Evolutionary conservation across 35 echinoderm and acorn worm genomes (phyloP).

Genomic region (Ptychodera flava): DNA sequence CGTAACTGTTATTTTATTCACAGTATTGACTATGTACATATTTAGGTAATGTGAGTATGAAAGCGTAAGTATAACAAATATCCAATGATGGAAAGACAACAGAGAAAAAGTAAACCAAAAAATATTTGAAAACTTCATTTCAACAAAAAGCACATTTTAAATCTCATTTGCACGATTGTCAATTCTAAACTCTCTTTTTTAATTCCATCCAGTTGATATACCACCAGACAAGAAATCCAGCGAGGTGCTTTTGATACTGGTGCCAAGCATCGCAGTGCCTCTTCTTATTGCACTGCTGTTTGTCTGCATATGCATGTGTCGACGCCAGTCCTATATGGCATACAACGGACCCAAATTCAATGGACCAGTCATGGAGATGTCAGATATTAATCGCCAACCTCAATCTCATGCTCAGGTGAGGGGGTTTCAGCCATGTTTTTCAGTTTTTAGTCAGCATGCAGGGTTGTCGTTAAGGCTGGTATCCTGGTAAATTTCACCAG

Average conservation of each 20-base stretch:
- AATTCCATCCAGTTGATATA: no score
- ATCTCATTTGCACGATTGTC: no score
- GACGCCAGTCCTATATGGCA: constrained; percentile 31
- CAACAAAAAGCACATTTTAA: no score
- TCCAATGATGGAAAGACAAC: no score
- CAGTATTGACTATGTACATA: no score
- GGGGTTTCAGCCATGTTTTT: background rate
- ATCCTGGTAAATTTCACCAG: background rate
- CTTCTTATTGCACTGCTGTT: constrained; percentile 42
- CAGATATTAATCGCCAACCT: background rate
- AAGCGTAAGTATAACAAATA: no score
- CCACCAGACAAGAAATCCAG: background rate
- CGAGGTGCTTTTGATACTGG: constrained; percentile 72
- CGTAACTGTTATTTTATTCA: no score
- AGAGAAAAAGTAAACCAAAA: no score
- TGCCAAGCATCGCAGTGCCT: constrained; percentile 63
- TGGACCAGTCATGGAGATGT: background rate
- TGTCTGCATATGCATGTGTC: constrained; percentile 74
- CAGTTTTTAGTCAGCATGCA: background rate
- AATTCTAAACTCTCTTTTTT: no score
- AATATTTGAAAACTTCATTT: no score
- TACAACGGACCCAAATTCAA: constrained; percentile 7
- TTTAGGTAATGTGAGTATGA: no score
- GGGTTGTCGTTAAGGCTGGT: background rate
- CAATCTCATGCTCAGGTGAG: background rate